These are phyloP conservation scores for Montipora cactus DNA, from an alignment of 64 coral and sea anemone genomes.

Conservation along the genomic window DNA sequence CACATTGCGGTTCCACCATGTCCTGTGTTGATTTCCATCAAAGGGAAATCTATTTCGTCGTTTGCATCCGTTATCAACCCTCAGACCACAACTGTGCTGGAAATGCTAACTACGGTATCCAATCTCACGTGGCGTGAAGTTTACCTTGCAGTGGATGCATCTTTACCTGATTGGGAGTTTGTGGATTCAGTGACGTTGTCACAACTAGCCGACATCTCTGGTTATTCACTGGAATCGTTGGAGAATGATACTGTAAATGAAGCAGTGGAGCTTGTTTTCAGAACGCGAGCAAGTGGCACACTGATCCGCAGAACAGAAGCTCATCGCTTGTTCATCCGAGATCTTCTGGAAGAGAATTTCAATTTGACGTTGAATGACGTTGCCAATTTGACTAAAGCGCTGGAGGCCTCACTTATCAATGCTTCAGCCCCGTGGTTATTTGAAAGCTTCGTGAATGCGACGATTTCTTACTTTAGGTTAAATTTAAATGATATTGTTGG, in stretches of 20 bases:
- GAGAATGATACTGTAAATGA: constrained; percentile 51
- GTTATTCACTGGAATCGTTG: not conserved
- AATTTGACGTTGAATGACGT: constrained; percentile 59
- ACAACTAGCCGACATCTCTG: constrained; percentile 39
- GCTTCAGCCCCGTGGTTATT: constrained; percentile 35
- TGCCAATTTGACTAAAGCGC: constrained; percentile 4
- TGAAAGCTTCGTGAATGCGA: constrained; percentile 66
- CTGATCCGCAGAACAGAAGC: constrained; percentile 11
- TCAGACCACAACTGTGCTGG: constrained; percentile 44
- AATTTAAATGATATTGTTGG: constrained; percentile 40
- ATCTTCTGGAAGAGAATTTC: constrained; percentile 26
- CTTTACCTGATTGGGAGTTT: constrained; percentile 76
- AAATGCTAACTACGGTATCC: constrained; percentile 18
- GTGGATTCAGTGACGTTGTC: constrained; percentile 54
- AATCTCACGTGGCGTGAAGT: constrained; percentile 53
- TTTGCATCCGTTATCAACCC: constrained; percentile 11
- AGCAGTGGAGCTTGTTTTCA: constrained; percentile 20
- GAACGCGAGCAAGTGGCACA: constrained; percentile 27
- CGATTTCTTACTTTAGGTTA: constrained; percentile 47
- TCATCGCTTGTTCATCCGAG: constrained; percentile 5
- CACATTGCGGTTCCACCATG: constrained; percentile 17
- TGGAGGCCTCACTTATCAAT: constrained; percentile 17
- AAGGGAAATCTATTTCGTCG: constrained; percentile 57
- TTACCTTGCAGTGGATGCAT: not conserved
- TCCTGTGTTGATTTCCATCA: constrained; percentile 49